Percentiles rank a stretch among this genome's conserved stretches.
These are phyloP conservation scores for Botrylloides violaceus DNA, from an alignment of 23 tunicate genomes.

Conservation along the genomic window DNA sequence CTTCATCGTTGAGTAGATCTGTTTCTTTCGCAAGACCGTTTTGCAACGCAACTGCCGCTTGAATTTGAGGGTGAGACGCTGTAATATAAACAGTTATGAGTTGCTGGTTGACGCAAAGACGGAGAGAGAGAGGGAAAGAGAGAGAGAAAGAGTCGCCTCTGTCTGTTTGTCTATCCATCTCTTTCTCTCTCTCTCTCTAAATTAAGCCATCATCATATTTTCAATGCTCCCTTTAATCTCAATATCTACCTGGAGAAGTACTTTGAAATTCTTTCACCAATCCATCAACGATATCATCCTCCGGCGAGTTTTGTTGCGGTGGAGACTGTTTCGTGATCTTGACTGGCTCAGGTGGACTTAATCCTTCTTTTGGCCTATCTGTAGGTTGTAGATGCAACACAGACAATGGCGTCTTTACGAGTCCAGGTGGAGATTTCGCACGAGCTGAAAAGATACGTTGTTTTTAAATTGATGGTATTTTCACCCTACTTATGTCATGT, in stretches of 20 bases:
- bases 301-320: not conserved
- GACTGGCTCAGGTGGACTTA: not conserved
- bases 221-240: no score
- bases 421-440: conserved; percentile 50
- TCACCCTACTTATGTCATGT: no score
- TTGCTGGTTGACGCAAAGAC: no score
- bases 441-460: conserved; percentile 15
- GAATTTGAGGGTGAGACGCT: not conserved
- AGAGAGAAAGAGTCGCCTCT: no score
- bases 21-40: conserved; percentile 22
- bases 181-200: no score
- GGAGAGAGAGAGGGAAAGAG: no score
- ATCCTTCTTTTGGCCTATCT: not conserved
- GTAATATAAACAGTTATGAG: no score
- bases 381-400: conserved; percentile 55
- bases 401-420: conserved; percentile 59
- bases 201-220: not conserved
- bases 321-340: no score
- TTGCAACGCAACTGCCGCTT: conserved; percentile 8
- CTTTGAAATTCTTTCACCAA: not conserved
- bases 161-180: not conserved
- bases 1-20: conserved; percentile 3
- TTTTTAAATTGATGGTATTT: no score
- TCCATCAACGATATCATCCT: not conserved
- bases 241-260: not conserved